Conservation (phyloP, 2,888 invertebrate species). For the Plagiodera versicolora region DNA sequence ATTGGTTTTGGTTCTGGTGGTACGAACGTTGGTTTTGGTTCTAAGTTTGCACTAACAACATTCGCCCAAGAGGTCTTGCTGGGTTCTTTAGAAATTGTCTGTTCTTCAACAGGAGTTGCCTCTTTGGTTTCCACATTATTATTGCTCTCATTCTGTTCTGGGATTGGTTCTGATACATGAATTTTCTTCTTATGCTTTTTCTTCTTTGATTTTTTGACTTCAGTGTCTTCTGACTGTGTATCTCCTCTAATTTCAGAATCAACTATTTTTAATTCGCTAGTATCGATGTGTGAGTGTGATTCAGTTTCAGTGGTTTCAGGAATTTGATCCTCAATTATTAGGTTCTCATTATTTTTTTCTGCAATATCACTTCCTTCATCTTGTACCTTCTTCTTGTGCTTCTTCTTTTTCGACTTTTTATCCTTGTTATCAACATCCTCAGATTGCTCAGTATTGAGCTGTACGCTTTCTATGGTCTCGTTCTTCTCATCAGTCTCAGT, state of each 20-base stretch:
- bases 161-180: neutral
- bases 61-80: constrained; percentile 18
- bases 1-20: neutral
- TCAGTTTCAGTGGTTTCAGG: neutral
- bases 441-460: neutral
- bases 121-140: neutral
- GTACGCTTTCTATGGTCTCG: too few relatives aligned
- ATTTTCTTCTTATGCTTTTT: constrained; percentile 31
- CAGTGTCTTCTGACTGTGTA: neutral
- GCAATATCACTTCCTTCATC: neutral
- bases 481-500: too few relatives aligned
- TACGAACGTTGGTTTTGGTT: neutral
- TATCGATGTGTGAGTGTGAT: neutral
- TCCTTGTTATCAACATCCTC: neutral
- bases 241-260: neutral
- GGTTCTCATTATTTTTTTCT: neutral
- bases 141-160: neutral
- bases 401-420: constrained; percentile 18
- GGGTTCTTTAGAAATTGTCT: neutral
- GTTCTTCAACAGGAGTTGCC: neutral
- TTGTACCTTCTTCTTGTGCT: constrained; percentile 9
- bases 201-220: constrained; percentile 24
- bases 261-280: neutral
- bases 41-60: constrained; percentile 17
- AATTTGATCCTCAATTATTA: neutral